A percentile compares a stretch with the other conserved stretches of the same genome.
These are phyloP conservation scores for Neodiprion fabricii DNA, from an alignment of 1,140 invertebrate genomes.

Conservation along the genomic window DNA sequence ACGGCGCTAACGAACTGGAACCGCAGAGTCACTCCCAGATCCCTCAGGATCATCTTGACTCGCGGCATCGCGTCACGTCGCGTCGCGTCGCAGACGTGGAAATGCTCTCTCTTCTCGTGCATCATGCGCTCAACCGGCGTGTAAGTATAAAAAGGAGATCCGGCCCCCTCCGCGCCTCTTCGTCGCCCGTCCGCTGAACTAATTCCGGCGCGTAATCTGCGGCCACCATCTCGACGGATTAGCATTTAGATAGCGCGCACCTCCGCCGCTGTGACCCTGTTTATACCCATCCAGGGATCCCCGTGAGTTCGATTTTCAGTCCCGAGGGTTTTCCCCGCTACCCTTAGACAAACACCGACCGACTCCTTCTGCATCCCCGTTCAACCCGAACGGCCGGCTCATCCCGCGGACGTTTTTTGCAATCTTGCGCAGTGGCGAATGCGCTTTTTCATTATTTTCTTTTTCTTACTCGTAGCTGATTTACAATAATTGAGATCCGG, in stretches of 20 bases:
- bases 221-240: constrained; percentile 63
- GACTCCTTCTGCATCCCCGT: no score
- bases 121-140: not conserved
- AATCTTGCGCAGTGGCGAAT: no score
- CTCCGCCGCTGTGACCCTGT: not conserved
- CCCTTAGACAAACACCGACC: no score
- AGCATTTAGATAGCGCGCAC: constrained; percentile 60
- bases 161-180: not conserved
- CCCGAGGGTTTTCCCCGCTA: no score
- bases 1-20: constrained; percentile 52
- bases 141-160: no score
- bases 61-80: not conserved
- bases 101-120: not conserved
- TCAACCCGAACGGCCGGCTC: no score
- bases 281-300: not conserved
- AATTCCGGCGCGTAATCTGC: constrained; percentile 62
- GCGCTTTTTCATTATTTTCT: no score
- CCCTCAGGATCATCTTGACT: constrained; percentile 12
- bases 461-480: no score
- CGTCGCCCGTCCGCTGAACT: constrained; percentile 46
- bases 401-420: no score
- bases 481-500: no score
- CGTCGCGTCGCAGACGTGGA: not conserved
- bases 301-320: not conserved
- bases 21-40: constrained; percentile 44